Evolutionary conservation across 2,888 invertebrate genomes (phyloP).

Genomic region (Pyrocoelia pectoralis): DNA sequence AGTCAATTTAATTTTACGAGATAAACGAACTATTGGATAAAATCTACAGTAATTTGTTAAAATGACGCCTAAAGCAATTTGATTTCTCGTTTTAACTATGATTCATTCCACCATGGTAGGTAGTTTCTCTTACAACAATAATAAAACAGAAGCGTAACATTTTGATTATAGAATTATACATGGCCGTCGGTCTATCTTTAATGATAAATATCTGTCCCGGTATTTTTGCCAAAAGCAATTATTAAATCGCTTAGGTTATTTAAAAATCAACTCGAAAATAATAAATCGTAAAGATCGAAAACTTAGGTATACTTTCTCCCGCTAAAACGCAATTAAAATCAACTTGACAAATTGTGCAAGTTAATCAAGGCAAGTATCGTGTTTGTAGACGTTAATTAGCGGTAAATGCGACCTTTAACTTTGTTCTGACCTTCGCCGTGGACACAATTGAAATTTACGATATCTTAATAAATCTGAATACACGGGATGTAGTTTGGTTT

Average conservation of each 20-base stretch:
- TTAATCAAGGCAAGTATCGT: constrained; percentile 36
- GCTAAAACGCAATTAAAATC: constrained; percentile 32
- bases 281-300: constrained; percentile 14
- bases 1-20: constrained; percentile 23
- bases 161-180: constrained; percentile 13
- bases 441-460: constrained; percentile 33
- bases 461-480: constrained; percentile 21
- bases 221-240: constrained; percentile 22
- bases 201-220: constrained; percentile 14
- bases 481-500: no score
- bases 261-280: constrained; percentile 19
- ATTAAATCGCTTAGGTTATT: constrained; percentile 17
- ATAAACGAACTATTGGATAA: constrained; percentile 22
- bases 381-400: constrained; percentile 37
- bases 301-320: constrained; percentile 22
- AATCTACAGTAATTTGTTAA: constrained; percentile 21
- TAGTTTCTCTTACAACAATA: neutral
- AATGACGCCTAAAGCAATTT: constrained; percentile 3
- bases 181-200: constrained; percentile 1
- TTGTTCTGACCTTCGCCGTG: constrained; percentile 35
- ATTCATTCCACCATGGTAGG: neutral
- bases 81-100: constrained; percentile 10
- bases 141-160: constrained; percentile 17
- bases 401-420: constrained; percentile 36
- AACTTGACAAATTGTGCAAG: constrained; percentile 36